phyloP scores from a whole-genome alignment of 2,797 vertebrate genomes.

The Rhincodon typus region DNA sequence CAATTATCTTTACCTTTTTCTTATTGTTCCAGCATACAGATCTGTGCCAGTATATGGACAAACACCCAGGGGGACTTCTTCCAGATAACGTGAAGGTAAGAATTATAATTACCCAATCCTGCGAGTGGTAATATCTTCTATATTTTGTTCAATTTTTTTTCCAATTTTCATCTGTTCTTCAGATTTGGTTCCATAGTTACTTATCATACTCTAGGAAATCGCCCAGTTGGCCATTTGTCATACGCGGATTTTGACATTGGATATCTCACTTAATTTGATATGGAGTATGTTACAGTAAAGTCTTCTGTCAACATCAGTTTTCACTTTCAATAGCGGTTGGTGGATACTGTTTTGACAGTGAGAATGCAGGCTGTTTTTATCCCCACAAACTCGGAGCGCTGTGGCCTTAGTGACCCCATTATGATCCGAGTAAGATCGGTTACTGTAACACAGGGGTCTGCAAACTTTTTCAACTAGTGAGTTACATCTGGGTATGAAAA shows the following conservation, averaged over 20 bases:
- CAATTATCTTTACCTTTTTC: slow-evolving; percentile 42
- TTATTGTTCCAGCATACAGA: slow-evolving; percentile 81
- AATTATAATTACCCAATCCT: not conserved
- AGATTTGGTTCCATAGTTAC: not conserved
- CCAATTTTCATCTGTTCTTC: not conserved
- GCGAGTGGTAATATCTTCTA: not conserved
- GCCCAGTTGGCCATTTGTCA: not conserved
- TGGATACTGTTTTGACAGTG: not conserved
- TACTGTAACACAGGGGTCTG: too few species aligned
- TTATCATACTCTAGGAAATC: not conserved
- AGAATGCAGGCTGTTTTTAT: not conserved
- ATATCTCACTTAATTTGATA: not conserved
- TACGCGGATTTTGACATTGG: not conserved
- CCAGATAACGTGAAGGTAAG: slow-evolving; percentile 95
- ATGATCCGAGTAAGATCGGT: not conserved
- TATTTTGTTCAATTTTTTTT: not conserved
- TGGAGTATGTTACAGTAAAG: not conserved
- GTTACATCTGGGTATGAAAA: not conserved
- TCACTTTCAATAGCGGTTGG: not conserved
- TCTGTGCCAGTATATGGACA: slow-evolving; percentile 98
- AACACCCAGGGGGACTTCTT: slow-evolving; percentile 86
- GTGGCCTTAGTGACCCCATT: not conserved
- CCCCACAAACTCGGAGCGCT: too few species aligned
- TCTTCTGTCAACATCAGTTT: too few species aligned
- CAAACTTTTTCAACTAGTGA: not conserved